phyloP scores from a whole-genome alignment of 2,113 vertebrate genomes.

The Proteles cristata region DNA sequence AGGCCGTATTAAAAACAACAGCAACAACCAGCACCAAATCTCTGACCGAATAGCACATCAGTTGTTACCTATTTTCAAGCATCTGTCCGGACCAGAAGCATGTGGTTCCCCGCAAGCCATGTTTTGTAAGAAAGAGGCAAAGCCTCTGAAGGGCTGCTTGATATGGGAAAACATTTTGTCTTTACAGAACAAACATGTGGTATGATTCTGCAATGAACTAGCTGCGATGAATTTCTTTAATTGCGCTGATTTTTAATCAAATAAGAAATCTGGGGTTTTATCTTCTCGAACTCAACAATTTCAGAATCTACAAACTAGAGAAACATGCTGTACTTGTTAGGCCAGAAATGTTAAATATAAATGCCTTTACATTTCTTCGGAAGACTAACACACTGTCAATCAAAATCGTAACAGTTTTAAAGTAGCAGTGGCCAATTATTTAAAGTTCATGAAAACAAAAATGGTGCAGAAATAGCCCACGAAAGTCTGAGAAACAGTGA shows the following conservation, averaged over 20 bases:
- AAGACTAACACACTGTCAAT: constrained; percentile 49
- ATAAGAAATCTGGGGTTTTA: constrained; percentile 53
- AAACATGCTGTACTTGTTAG: constrained; percentile 18
- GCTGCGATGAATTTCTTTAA: constrained; percentile 5
- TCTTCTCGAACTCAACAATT: constrained; percentile 29
- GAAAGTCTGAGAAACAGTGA: neutral
- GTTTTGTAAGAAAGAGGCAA: neutral
- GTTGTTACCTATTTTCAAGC: neutral
- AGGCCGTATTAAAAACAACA: neutral
- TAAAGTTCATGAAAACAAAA: constrained; percentile 16
- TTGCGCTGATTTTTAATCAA: constrained; percentile 45
- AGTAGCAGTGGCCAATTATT: neutral
- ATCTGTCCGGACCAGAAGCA: neutral
- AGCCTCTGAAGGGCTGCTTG: neutral
- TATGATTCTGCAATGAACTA: neutral
- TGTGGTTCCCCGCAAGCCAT: neutral
- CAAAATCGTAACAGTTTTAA: neutral
- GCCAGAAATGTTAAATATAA: constrained; percentile 42
- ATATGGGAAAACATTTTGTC: neutral
- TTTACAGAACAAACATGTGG: neutral
- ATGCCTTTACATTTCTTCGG: neutral
- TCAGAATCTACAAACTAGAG: constrained; percentile 47
- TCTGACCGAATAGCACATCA: neutral
- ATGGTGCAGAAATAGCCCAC: neutral
- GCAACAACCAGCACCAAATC: neutral